Evolutionary conservation across 2,888 invertebrate species (phyloP), one percentile per base, ranked within the genome.

Genomic region (Cetonia aurata): DNA sequence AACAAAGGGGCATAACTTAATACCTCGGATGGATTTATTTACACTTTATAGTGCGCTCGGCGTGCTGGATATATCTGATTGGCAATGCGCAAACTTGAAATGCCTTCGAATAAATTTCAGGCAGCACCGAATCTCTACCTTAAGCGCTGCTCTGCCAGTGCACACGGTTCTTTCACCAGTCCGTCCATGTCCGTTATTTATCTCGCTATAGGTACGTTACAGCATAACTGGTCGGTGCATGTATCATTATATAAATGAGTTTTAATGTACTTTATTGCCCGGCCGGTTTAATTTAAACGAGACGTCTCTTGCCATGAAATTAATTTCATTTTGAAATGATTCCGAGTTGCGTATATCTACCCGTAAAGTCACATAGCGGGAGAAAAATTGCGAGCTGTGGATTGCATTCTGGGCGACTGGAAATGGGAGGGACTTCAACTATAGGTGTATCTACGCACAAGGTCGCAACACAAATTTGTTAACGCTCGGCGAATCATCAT

Each of bases 61-160:
- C 37, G 17, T 50, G 37, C 17, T 50, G 50, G 52, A 65, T 65
- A 65, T 65, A 65, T 65, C 62, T 65, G 62, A 65, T 65, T 65
- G 62, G 62, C 62, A 65, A 65, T 65, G 52, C 41, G 50, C 52
- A 50, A 65, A 65, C 62, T 37, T 50, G 62, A 65, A 65, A 65
- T 50, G 52, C 62, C 50, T 52, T 65, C 62, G 50, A 50, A 65
- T 65, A 65, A 65, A 65, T 65, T 65, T 50, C 62, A 65, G 50
- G 19, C 25, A 25, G 25, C 37, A 50, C 62, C 37, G 62, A 65
- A 65, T 37, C 50, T 37, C 50, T 48, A 65, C 62, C 62, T 65
- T 41, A 33, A n/a, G n/a, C 62, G 31, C 37, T 37, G 37, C 37
- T 9, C 6, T 25, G 25, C 25, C 1, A 25, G 25, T 25, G 25